These are phyloP conservation scores for Dipodomys stephensi DNA, from an alignment of 2,113 vertebrate species.

Conservation along the genomic window DNA sequence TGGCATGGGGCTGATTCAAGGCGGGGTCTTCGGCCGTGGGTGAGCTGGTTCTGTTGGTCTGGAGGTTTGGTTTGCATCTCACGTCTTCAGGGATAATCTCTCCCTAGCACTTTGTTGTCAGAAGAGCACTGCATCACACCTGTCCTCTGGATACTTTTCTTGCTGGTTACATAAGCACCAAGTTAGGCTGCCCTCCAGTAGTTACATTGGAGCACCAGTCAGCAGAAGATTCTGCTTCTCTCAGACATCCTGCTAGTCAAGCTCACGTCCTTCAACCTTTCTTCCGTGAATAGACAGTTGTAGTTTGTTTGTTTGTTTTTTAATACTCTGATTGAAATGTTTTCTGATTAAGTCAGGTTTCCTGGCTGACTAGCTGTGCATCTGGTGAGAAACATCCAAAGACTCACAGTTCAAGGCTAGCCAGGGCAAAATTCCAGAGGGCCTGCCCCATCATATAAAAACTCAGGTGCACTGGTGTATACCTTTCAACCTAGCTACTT, in stretches of 20 bases:
- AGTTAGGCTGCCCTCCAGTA: neutral
- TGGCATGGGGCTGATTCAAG: neutral
- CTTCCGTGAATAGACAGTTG: too few relatives aligned
- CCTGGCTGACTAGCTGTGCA: too few relatives aligned
- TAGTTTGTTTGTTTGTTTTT: too few relatives aligned
- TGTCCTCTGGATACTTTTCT: neutral
- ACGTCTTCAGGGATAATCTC: neutral
- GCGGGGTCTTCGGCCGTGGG: neutral
- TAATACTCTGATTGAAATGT: too few relatives aligned
- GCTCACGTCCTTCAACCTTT: neutral
- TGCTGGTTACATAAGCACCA: neutral
- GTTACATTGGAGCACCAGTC: neutral
- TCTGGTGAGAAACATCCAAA: too few relatives aligned
- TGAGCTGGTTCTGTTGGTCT: rapidly evolving
- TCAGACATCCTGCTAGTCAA: too few relatives aligned
- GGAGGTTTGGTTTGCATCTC: neutral
- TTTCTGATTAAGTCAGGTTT: too few relatives aligned
- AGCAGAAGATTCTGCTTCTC: rapidly evolving
- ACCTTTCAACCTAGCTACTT: too few relatives aligned
- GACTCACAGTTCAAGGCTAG: too few relatives aligned
- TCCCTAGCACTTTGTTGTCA: neutral
- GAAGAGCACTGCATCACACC: neutral
- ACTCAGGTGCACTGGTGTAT: too few relatives aligned
- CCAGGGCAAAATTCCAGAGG: too few relatives aligned
- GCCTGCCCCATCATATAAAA: too few relatives aligned